Base-by-base conservation (phyloP, 2,113 vertebrate genomes). In the Tragulus kanchil region DNA sequence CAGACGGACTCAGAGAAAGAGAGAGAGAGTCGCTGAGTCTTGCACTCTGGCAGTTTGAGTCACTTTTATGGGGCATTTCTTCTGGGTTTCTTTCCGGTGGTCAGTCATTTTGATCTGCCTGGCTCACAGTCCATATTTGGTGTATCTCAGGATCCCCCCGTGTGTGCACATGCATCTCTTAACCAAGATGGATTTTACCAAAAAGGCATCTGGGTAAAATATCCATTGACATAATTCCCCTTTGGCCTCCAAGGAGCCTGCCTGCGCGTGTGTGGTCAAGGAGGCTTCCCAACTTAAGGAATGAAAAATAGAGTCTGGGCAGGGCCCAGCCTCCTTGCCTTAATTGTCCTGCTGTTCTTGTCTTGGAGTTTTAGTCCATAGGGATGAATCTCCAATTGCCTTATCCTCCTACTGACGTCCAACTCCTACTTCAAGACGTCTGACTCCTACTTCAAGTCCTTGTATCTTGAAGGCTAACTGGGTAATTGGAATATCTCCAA, bases 241-340 rank as follows among this genome's bases (percentile, higher is more conserved):
- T 25, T 73, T 73, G 42, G 69, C 42, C 69, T 73, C 11, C 21
- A 45, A 45, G 21, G 69, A 7, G 45, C 42, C 42, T 73, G 14
- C 45, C 69, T 73, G 69, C 0, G 0, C 25, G 69, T 73, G 69
- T 25, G 21, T 0, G 0, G 42, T 73, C 42, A 25, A 21, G 69
- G 11, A 73, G 42, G 11, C 45, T 10, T 73, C 21, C 69, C 45
- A 21, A 73, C 21, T 25, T 25, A 1, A 6, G 45, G 21, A 73
- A 73, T 11, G 6, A 73, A 21, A 73, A 42, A 73, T 25, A 73
- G 0, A 21, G 21, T 73, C 5, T 73, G 69, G 69, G 42, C 69
- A 45, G 69, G 69, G 69, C 3, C 69, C 42, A 73, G 42, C 42
- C 42, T 73, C 69, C 21, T 73, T 73, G 42, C 11, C 42, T 45